Base-by-base conservation (phyloP, 2,888 invertebrate genomes). In the Molanna angustata region DNA sequence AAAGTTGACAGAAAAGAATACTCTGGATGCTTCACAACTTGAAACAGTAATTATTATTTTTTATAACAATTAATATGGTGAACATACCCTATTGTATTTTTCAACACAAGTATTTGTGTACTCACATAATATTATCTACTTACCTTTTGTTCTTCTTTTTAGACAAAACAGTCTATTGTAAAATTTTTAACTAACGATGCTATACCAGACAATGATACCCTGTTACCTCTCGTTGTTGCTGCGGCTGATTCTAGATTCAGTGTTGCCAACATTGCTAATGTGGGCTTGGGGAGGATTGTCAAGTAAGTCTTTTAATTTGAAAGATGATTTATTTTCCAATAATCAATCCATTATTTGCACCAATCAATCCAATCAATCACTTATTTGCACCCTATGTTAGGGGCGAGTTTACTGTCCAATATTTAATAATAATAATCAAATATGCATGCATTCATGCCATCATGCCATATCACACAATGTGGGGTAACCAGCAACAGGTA, bases 181-280 rank as follows among this genome's bases (percentile, higher is more conserved):
- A 89, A 88, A 64, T 90, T 95, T 64, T 76, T 95, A 49, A 82
- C 85, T 41, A 82, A 85, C 60, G 90, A 90, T 43, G 80, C 91
- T 33, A 88, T 93, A 63, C 78, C 81, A 19, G 85, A 86, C 63
- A 79, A 82, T 18, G 89, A 90, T 53, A 81, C 88, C 20, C 76
- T 92, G 17, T 72, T 88, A 57, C 86, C 90, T 49, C 74, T 93
- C 54, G 84, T 94, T 6, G 84, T 95, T 4, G 94, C 90, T 1
- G 88, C 92, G 0, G 86, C 94, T 0, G 95, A 95, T 66, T 90
- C 93, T 0, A 78, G 94, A 58, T 94, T 88, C 67, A 89, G 86
- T 69, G 90, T 95, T 39, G 92, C 92, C 47, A 91, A 92, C 66
- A 80, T 87, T 51, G 94, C 93, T 1, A 91, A 94, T 65, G 83